Percentiles rank a stretch among this genome's conserved stretches.
phyloP scores from a whole-genome alignment of 2,113 vertebrate species.

The Etheostoma spectabile region DNA sequence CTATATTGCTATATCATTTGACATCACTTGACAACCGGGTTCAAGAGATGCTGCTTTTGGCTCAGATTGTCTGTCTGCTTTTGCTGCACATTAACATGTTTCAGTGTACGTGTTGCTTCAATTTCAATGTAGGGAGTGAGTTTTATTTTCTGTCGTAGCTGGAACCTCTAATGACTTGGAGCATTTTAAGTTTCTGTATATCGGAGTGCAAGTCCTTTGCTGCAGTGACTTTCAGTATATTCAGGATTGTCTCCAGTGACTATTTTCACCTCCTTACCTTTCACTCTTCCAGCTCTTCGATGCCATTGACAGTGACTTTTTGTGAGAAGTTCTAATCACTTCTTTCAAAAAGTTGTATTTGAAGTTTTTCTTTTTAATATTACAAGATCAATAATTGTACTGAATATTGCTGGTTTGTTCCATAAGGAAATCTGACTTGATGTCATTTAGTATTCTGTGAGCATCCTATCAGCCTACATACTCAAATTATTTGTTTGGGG shows the following conservation, averaged over 20 bases:
- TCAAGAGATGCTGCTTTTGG: slow-evolving; percentile 65
- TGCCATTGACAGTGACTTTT: slow-evolving; percentile 63
- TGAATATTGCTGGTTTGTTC: slow-evolving; percentile 63
- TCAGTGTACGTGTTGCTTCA: slow-evolving; percentile 66
- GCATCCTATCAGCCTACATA: slow-evolving; percentile 45
- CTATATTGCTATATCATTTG: slow-evolving; percentile 63
- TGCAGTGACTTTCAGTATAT: slow-evolving; percentile 64
- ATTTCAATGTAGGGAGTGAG: slow-evolving; percentile 57
- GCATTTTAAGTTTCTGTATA: slow-evolving; percentile 59
- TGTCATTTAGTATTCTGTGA: slow-evolving; percentile 67
- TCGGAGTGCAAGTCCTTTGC: slow-evolving; percentile 60
- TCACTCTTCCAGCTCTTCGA: slow-evolving; percentile 62
- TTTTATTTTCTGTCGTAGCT: slow-evolving; percentile 64
- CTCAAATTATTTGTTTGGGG: slow-evolving; percentile 40
- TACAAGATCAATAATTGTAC: slow-evolving; percentile 66
- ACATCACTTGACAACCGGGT: slow-evolving; percentile 44
- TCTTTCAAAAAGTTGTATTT: slow-evolving; percentile 67
- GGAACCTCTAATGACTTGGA: slow-evolving; percentile 48
- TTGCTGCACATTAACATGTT: slow-evolving; percentile 73
- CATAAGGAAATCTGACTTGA: slow-evolving; percentile 52
- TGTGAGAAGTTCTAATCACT: slow-evolving; percentile 60
- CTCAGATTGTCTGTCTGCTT: slow-evolving; percentile 53
- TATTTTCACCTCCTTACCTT: slow-evolving; percentile 51
- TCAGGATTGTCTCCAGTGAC: slow-evolving; percentile 46
- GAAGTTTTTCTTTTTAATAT: slow-evolving; percentile 55